These are phyloP conservation scores for Tragulus kanchil DNA, from an alignment of 2,113 vertebrate genomes.

Conservation along the genomic window DNA sequence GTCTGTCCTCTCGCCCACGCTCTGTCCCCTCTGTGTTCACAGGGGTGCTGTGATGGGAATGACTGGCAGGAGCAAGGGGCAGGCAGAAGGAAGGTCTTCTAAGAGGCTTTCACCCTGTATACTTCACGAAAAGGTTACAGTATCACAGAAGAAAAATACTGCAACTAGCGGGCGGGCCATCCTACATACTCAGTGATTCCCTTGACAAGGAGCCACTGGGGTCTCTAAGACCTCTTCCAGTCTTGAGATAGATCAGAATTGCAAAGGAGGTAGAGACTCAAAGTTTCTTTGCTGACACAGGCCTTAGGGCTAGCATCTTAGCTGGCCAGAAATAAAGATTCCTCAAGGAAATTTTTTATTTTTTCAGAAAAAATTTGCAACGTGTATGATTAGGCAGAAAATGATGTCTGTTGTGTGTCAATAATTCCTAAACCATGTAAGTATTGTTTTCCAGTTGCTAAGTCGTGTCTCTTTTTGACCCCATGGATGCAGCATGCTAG, in stretches of 20 bases:
- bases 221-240: not conserved
- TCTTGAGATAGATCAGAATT: not conserved
- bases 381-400: not conserved
- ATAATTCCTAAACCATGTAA: not conserved
- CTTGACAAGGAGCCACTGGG: not conserved
- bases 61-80: accelerated
- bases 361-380: not conserved
- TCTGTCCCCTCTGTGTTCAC: not conserved
- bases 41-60: not conserved
- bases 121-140: not conserved
- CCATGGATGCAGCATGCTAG: not conserved
- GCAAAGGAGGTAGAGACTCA: not conserved
- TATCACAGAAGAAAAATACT: not conserved
- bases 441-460: not conserved
- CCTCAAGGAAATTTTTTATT: not conserved
- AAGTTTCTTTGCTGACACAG: not conserved
- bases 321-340: not conserved
- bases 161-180: not conserved
- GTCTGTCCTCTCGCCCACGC: not conserved
- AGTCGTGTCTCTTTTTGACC: not conserved
- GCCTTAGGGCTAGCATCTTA: not conserved
- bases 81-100: not conserved
- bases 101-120: too few relatives aligned
- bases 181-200: not conserved
- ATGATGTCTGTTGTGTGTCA: not conserved